These are phyloP conservation scores for Euwallacea similis DNA, from an alignment of 1,140 invertebrate species.

Conservation along the genomic window DNA sequence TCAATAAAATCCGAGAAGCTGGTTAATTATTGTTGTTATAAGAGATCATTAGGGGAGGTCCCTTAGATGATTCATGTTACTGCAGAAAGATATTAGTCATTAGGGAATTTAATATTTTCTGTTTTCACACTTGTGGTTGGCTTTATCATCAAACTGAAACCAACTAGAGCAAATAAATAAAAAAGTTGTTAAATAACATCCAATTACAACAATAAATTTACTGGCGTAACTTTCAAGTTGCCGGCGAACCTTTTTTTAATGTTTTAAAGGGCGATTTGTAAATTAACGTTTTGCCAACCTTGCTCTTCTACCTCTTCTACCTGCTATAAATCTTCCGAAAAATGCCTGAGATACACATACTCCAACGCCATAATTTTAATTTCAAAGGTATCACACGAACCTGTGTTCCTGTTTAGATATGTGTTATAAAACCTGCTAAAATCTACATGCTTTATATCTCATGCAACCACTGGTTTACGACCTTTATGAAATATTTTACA, in stretches of 20 bases:
- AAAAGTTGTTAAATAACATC: too few relatives aligned
- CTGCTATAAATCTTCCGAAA: too few relatives aligned
- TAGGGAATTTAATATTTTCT: too few relatives aligned
- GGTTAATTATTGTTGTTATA: background rate
- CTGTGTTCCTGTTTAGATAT: slow-evolving; percentile 13
- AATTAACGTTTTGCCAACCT: too few relatives aligned
- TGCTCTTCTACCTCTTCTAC: too few relatives aligned
- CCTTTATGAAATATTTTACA: slow-evolving; percentile 8
- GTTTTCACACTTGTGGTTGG: too few relatives aligned
- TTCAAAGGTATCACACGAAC: background rate
- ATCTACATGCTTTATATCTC: slow-evolving; percentile 14
- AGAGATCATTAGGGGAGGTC: slow-evolving; percentile 6
- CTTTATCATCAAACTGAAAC: too few relatives aligned
- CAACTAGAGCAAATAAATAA: too few relatives aligned
- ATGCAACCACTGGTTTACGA: slow-evolving; percentile 10
- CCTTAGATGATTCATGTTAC: background rate
- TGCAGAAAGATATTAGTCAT: background rate
- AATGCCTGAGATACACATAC: background rate
- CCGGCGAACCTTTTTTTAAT: too few relatives aligned
- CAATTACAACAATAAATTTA: too few relatives aligned
- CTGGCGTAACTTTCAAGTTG: too few relatives aligned
- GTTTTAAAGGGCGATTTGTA: too few relatives aligned
- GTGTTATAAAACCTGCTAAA: slow-evolving; percentile 11
- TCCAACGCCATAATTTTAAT: slow-evolving; percentile 6
- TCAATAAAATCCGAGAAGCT: background rate